These are phyloP conservation scores for Diplosoma virens DNA, from an alignment of 23 tunicate genomes.

Conservation along the genomic window DNA sequence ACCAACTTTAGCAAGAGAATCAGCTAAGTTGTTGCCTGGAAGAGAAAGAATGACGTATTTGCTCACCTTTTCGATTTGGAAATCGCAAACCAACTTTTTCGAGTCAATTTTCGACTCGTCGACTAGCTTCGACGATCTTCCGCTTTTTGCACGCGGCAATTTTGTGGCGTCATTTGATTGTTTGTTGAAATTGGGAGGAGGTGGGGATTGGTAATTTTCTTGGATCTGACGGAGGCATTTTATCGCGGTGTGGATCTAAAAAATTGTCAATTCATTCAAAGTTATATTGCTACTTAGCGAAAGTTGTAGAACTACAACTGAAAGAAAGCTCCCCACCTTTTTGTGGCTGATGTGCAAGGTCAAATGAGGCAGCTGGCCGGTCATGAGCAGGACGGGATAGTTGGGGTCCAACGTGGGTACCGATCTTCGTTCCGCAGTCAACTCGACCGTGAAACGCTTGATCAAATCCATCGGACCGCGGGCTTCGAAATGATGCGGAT, in stretches of 20 bases:
- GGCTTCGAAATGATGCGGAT: slow-evolving; percentile 30
- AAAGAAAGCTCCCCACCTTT: slow-evolving; percentile 35
- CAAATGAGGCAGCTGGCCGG: slow-evolving; percentile 73
- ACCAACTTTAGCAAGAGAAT: too few species aligned
- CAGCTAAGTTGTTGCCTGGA: too few species aligned
- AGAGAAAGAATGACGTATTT: background rate
- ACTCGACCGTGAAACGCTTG: slow-evolving; percentile 73
- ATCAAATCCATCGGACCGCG: slow-evolving; percentile 50
- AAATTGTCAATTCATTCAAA: background rate
- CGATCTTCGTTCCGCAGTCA: slow-evolving; percentile 50
- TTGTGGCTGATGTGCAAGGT: slow-evolving; percentile 60
- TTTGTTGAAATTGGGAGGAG: background rate
- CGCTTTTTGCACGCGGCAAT: too few species aligned
- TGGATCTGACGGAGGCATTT: slow-evolving; percentile 40
- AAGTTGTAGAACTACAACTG: background rate
- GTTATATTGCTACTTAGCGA: background rate
- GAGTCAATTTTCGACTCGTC: slow-evolving; percentile 28
- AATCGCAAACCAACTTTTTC: slow-evolving; percentile 66
- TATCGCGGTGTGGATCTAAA: slow-evolving; percentile 44
- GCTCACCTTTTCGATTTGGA: slow-evolving; percentile 58
- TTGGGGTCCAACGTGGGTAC: slow-evolving; percentile 69
- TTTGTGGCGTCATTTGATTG: too few species aligned
- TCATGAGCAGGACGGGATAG: slow-evolving; percentile 62
- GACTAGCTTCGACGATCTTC: too few species aligned
- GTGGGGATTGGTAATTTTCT: background rate